A percentile compares a stretch with the other conserved stretches of the same genome.
These are phyloP conservation scores for Dryoscopus gambensis DNA, from an alignment of 2,113 vertebrate genomes.

Conservation along the genomic window DNA sequence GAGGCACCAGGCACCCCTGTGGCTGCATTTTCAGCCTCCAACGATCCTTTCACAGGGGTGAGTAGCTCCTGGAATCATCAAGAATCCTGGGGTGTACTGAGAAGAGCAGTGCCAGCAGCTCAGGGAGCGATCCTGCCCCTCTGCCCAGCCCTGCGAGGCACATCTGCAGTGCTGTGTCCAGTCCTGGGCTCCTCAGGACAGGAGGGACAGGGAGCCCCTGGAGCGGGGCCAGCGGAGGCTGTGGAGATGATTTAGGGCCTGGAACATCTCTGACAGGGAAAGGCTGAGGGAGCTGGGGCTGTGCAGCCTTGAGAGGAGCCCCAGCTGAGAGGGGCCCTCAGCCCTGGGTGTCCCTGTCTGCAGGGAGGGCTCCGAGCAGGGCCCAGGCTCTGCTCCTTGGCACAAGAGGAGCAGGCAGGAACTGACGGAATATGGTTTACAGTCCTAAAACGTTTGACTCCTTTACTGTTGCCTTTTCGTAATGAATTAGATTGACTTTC, in stretches of 20 bases:
- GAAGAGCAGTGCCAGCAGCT: accelerated
- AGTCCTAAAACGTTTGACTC: background rate
- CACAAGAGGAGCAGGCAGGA: background rate
- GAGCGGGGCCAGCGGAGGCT: background rate
- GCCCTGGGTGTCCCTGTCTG: background rate
- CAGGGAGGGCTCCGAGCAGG: background rate
- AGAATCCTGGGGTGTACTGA: background rate
- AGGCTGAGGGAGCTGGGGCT: background rate
- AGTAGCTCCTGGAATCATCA: background rate
- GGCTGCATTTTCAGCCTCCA: background rate
- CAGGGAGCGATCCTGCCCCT: background rate
- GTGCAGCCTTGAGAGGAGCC: background rate
- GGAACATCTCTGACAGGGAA: background rate
- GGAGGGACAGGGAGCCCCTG: background rate
- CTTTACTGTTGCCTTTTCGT: background rate
- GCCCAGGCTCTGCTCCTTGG: background rate
- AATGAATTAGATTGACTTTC: background rate
- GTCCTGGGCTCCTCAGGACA: background rate
- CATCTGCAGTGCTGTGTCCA: background rate
- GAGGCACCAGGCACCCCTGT: background rate
- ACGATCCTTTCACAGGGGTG: background rate
- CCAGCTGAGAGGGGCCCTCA: background rate
- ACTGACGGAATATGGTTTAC: background rate
- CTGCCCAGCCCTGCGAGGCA: background rate
- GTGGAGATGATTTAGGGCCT: background rate